Evolutionary conservation across 2,797 vertebrate genomes (phyloP).

Genomic region (Busarellus nigricollis): DNA sequence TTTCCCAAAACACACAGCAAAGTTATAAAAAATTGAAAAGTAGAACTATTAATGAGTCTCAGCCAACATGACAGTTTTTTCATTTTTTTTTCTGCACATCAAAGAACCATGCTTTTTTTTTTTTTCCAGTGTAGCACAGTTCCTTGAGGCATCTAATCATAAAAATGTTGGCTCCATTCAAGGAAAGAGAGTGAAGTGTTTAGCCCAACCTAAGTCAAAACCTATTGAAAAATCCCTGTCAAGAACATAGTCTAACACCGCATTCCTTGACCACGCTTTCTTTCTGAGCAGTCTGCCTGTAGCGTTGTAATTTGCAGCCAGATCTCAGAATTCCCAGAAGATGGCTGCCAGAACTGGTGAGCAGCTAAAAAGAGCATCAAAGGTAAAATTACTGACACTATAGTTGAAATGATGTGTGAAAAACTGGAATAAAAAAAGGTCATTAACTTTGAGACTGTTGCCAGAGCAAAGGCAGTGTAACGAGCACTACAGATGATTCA

Average conservation of each 20-base stretch:
- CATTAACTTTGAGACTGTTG: slow-evolving; percentile 24
- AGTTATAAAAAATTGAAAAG: slow-evolving; percentile 32
- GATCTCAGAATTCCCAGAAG: slow-evolving; percentile 14
- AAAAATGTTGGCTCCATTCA: neutral
- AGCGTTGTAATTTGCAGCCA: neutral
- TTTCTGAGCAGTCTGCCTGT: neutral
- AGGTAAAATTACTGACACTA: neutral
- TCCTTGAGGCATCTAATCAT: neutral
- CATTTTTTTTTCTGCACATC: neutral
- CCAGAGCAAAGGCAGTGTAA: slow-evolving; percentile 15
- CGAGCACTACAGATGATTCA: neutral
- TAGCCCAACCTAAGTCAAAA: neutral
- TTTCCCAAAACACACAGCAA: neutral
- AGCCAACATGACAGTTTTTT: neutral
- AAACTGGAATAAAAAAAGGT: slow-evolving; percentile 6
- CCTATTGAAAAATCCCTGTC: neutral
- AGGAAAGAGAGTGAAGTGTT: neutral
- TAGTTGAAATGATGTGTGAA: slow-evolving; percentile 5
- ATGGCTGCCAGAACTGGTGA: neutral
- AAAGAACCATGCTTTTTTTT: neutral
- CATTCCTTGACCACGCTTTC: neutral
- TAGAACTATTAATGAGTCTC: neutral
- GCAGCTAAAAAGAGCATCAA: slow-evolving; percentile 18
- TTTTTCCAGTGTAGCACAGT: neutral
- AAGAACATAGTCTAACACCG: neutral